phyloP scores from a whole-genome alignment of 2,797 vertebrate species.

The Cyclura pinguis region DNA sequence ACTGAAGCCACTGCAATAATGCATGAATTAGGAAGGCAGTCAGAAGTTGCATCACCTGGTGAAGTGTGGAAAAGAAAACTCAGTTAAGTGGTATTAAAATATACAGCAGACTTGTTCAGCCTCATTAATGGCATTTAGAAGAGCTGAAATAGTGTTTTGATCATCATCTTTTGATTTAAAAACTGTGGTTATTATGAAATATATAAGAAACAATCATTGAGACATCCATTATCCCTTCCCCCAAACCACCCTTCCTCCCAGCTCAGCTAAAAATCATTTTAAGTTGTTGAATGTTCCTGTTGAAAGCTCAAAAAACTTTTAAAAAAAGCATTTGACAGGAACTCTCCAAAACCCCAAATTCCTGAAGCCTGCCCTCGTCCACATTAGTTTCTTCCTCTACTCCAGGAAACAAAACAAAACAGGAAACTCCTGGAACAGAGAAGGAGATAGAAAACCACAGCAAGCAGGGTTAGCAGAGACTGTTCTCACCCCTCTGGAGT shows the following conservation, averaged over 20 bases:
- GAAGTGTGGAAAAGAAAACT: not conserved
- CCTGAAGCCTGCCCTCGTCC: not conserved
- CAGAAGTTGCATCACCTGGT: not conserved
- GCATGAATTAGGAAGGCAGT: not conserved
- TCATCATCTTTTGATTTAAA: too few species aligned
- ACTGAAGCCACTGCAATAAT: not conserved
- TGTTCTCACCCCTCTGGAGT: too few species aligned
- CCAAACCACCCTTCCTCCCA: not conserved
- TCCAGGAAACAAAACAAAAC: not conserved
- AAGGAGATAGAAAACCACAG: not conserved
- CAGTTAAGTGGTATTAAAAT: not conserved
- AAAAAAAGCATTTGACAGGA: not conserved
- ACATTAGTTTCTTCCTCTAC: not conserved
- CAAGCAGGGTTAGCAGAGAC: not conserved
- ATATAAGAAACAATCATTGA: not conserved
- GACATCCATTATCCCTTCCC: not conserved
- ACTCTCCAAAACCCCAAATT: not conserved
- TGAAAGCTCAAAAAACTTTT: not conserved
- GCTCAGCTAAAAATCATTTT: not conserved
- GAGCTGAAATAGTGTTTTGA: not conserved
- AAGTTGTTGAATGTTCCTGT: not conserved
- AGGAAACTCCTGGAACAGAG: not conserved
- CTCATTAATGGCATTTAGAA: not conserved
- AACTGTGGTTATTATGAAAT: not conserved
- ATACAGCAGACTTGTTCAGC: not conserved